These are phyloP conservation scores for Platycheirus rosarum DNA, from an alignment of 2,888 invertebrate species.

Conservation along the genomic window DNA sequence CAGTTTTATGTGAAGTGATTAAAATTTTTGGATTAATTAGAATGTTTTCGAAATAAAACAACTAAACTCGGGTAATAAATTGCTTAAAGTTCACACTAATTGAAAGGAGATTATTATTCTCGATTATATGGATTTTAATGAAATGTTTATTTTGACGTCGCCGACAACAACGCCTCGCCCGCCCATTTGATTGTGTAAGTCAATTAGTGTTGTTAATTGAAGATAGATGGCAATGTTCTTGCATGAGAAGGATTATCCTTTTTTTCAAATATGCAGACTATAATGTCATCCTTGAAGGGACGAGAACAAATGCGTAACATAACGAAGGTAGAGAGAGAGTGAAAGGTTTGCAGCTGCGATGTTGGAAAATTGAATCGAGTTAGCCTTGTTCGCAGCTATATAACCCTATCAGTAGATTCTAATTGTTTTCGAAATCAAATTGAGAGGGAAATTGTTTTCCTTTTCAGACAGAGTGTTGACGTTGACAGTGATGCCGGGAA, in stretches of 20 bases:
- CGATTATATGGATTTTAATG: too few species aligned
- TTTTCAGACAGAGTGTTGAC: neutral
- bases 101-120: neutral
- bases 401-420: conserved; percentile 31
- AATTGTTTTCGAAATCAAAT: conserved; percentile 31
- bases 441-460: conserved; percentile 1
- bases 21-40: conserved; percentile 1
- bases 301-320: neutral
- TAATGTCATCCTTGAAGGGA: neutral
- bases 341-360: neutral
- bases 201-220: conserved; percentile 56
- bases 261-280: neutral
- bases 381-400: conserved; percentile 13
- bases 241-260: conserved; percentile 1
- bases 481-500: neutral
- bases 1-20: too few species aligned
- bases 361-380: conserved; percentile 12
- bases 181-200: conserved; percentile 39
- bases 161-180: neutral
- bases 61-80: neutral
- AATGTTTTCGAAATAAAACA: too few species aligned
- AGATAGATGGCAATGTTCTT: conserved; percentile 30
- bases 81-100: neutral
- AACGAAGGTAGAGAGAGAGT: neutral
- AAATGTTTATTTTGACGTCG: too few species aligned